phyloP scores from a whole-genome alignment of 2,888 invertebrate genomes.

The Yponomeuta evonymella region DNA sequence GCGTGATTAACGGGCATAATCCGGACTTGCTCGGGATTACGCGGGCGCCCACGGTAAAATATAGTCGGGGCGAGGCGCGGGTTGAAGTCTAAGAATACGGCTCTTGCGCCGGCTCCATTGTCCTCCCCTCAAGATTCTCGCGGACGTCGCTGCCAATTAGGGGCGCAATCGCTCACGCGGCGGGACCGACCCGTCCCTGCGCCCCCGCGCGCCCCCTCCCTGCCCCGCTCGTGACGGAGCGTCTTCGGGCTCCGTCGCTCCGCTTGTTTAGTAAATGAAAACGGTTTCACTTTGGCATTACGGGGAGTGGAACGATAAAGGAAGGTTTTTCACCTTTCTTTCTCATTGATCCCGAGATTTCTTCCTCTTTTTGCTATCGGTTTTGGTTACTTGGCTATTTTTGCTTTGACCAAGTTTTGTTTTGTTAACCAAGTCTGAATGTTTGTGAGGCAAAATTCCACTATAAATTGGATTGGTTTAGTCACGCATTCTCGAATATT shows the following conservation, averaged over 20 bases:
- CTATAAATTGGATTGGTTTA: neutral
- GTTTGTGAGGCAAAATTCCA: too few species aligned
- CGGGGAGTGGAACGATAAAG: slow-evolving; percentile 52
- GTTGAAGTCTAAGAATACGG: slow-evolving; percentile 22
- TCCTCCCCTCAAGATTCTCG: slow-evolving; percentile 77
- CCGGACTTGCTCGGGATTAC: slow-evolving; percentile 73
- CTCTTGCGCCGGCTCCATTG: slow-evolving; percentile 51
- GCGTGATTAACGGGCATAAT: slow-evolving; percentile 74
- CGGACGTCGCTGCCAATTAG: slow-evolving; percentile 77
- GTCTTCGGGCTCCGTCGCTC: slow-evolving; percentile 37
- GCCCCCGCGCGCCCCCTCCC: slow-evolving; percentile 20
- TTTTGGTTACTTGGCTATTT: neutral
- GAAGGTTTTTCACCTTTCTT: slow-evolving; percentile 44
- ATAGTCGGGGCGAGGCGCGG: slow-evolving; percentile 46
- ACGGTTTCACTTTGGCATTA: slow-evolving; percentile 67
- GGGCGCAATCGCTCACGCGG: slow-evolving; percentile 75
- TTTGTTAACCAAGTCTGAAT: neutral
- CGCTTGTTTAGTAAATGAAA: slow-evolving; percentile 67
- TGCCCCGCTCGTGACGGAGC: slow-evolving; percentile 23
- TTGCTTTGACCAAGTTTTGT: neutral
- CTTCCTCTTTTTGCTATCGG: neutral
- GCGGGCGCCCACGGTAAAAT: slow-evolving; percentile 65
- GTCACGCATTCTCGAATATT: neutral
- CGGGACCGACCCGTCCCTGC: slow-evolving; percentile 39
- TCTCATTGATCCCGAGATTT: slow-evolving; percentile 12